Base-by-base conservation (phyloP, 2,888 invertebrate species). In the Meganola albula region DNA sequence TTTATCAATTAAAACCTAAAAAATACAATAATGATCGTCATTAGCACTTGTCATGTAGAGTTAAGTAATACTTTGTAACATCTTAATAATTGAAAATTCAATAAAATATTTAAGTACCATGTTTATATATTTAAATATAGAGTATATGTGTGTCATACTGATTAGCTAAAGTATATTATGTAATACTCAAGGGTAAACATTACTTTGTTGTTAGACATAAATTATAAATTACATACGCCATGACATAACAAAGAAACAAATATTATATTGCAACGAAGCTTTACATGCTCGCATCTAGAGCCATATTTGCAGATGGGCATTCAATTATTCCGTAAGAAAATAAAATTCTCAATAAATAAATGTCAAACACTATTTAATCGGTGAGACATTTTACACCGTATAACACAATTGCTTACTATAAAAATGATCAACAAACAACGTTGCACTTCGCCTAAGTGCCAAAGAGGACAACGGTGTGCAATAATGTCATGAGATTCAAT, bases 341-440 rank as follows among this genome's bases (percentile, higher is more conserved):
- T 84, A 84, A 84, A 84, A 82, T 82, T 84, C 69, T 84, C 82
- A 85, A 84, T 84, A 85, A 84, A 84, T 83, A 77, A 85, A 80
- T 80, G 82, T 80, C 80, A 76, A 82, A 82, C 79, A 76, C 80
- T 82, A 83, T 82, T 72, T 60, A 73, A 70, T 63, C 55, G 83
- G 82, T 77, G 84, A 72, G 76, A 76, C 75, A 75, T 72, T 71
- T 66, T 73, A 78, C 84, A 83, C 80, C 77, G 48, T 69, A 79
- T 84, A 85, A 85, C 82, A 82, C 82, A 84, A 83, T 79, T 70
- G 73, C 79, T 84, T 84, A 82, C 78, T 79, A 82, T 84, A 78
- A 80, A 82, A 82, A 83, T 78, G 67, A 82, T 83, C 73, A 84
- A 84, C 84, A 83, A 83, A 82, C 80, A 83, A 83, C 79, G 71